Base-by-base conservation (phyloP, 2,888 invertebrate genomes). In the Dasypolia templi region DNA sequence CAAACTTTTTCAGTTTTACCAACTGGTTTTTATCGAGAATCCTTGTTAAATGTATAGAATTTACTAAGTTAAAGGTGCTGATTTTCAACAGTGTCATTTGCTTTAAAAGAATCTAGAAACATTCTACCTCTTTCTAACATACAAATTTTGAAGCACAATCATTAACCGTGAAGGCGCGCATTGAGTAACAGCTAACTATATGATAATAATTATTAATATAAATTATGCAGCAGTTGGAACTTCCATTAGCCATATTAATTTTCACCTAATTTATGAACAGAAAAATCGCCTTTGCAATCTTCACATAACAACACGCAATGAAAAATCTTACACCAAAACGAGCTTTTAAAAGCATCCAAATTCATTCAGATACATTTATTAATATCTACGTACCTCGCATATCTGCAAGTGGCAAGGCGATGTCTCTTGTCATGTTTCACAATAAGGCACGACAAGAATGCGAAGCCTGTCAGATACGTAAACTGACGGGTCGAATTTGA, bases 351-450 rank as follows among this genome's bases (percentile, higher is more conserved):
- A 35, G 1, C 35, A 51, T 62, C 55, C 1, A 49, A 59, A 42
- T 22, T 2, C 3, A 42, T 22, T 2, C 3, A 1, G 14, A 49
- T 17, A 46, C 19, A 35, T 32, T 46, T 19, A 4, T n/a, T 29
- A 26, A 58, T 58, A 12, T 17, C 19, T 3, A 62, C 19, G 0
- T 42, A 26, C 4, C n/a, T 32, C 29, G 12, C 26, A 39, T 39
- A 29, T n/a, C 59, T 55, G 70, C n/a, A 14, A 68, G 42, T 51
- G 61, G 32, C 67, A 69, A 44, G 46, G 19, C 35, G 26, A 68
- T 68, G 83, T 72, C 72, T 65, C 64, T 39, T 68, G 72, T 72
- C 78, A 77, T 42, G 56, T 53, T 26, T 53, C 49, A 67, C 58
- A 77, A 65, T 68, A 65, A 61, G 39, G 42, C 55, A 11, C 14